Evolutionary conservation across 2,888 invertebrate species (phyloP).

Genomic region (Hypsopygia costalis): DNA sequence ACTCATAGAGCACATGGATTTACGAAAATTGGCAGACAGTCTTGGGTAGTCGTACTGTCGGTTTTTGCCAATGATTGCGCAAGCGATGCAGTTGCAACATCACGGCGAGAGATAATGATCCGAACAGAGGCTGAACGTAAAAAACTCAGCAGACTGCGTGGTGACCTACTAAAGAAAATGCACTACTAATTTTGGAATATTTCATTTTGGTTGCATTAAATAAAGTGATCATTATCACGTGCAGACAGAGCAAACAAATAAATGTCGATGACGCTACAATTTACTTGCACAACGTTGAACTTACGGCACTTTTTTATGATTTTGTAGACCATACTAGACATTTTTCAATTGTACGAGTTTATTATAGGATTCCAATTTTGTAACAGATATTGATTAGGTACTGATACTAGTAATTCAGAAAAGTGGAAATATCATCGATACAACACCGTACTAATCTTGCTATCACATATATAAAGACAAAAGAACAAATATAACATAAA

Average conservation of each 20-base stretch:
- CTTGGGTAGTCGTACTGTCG: constrained; percentile 30
- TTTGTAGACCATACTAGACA: too few species aligned
- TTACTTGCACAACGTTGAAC: background rate
- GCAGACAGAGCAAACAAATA: constrained; percentile 12
- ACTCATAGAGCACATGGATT: constrained; percentile 23
- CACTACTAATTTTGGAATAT: constrained; percentile 42
- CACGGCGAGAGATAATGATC: constrained; percentile 43
- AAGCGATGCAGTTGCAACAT: constrained; percentile 59
- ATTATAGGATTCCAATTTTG: too few species aligned
- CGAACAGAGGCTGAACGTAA: constrained; percentile 32
- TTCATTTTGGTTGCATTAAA: constrained; percentile 21
- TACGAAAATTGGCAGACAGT: constrained; percentile 25
- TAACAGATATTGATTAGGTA: too few species aligned
- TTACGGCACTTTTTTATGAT: background rate
- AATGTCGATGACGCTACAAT: constrained; percentile 14
- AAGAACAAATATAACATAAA: too few species aligned
- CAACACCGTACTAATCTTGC: too few species aligned
- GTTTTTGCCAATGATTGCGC: constrained; percentile 55
- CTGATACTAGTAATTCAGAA: too few species aligned
- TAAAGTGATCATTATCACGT: constrained; percentile 2
- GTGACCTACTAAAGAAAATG: constrained; percentile 45
- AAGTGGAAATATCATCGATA: too few species aligned
- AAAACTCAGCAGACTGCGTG: constrained; percentile 24
- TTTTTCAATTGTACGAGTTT: too few species aligned
- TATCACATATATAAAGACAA: too few species aligned